Conservation (phyloP, 2,113 vertebrate genomes). For the Sphyrna mokarran region DNA sequence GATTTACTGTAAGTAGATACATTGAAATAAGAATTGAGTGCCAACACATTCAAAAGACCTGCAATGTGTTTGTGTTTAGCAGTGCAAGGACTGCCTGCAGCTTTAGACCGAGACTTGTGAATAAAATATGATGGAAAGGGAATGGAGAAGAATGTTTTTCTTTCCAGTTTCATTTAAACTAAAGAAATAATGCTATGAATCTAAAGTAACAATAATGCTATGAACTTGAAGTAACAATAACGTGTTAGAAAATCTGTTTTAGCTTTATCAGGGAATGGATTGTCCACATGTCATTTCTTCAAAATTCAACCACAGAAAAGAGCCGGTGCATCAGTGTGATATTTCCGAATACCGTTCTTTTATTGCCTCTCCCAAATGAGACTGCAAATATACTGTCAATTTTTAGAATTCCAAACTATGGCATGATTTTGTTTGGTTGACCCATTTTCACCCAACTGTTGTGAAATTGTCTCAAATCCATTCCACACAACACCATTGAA, state of each 20-base stretch:
- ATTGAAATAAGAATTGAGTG: background rate
- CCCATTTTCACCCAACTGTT: background rate
- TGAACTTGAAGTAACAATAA: background rate
- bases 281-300: background rate
- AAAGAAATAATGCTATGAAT: background rate
- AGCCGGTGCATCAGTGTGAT: background rate
- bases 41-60: background rate
- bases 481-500: background rate
- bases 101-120: too few relatives aligned
- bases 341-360: background rate
- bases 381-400: background rate
- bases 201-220: background rate
- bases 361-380: background rate
- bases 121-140: background rate
- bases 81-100: background rate
- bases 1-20: background rate
- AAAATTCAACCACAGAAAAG: background rate
- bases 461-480: background rate
- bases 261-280: background rate
- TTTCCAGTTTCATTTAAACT: background rate
- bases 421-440: background rate
- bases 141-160: background rate
- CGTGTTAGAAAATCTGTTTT: background rate
- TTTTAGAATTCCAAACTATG: background rate
- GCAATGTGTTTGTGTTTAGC: background rate